These are phyloP conservation scores for Austrolebias charrua DNA, from an alignment of 2,797 vertebrate species.

Conservation along the genomic window DNA sequence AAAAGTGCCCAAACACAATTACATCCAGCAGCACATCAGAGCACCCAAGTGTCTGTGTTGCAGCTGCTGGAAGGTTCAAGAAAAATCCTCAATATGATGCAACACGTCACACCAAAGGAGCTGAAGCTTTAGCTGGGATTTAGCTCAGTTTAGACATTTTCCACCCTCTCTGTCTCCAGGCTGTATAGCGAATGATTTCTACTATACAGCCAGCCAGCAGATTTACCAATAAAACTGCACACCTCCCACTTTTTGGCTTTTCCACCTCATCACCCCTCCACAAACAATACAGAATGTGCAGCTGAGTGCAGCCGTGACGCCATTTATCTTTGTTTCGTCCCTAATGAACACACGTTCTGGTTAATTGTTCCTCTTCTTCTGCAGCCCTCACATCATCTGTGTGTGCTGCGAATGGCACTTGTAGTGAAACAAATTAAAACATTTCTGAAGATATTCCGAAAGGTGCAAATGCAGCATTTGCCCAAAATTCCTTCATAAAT, in stretches of 20 bases:
- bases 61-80: background rate
- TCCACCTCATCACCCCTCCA: slow-evolving; percentile 20
- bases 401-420: background rate
- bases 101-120: slow-evolving; percentile 1
- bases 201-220: slow-evolving; percentile 8
- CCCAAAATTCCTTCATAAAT: too few relatives aligned
- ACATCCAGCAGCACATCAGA: slow-evolving; percentile 11
- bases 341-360: background rate
- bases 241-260: slow-evolving; percentile 31
- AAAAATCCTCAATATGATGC: slow-evolving; percentile 11
- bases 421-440: too few relatives aligned
- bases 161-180: slow-evolving; percentile 20
- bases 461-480: too few relatives aligned
- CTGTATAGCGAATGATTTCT: slow-evolving; percentile 19
- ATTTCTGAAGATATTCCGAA: too few relatives aligned
- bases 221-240: slow-evolving; percentile 33
- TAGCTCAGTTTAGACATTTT: slow-evolving; percentile 22
- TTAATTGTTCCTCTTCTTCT: slow-evolving; percentile 2
- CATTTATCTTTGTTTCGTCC: slow-evolving; percentile 1
- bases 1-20: background rate
- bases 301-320: background rate
- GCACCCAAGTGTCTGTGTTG: background rate
- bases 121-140: slow-evolving; percentile 22
- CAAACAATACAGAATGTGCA: slow-evolving; percentile 11
- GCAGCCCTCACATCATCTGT: background rate